Percentiles rank a stretch among this genome's conserved stretches.
These are phyloP conservation scores for Enhydra lutris DNA, from an alignment of 2,113 vertebrate species.

Conservation along the genomic window DNA sequence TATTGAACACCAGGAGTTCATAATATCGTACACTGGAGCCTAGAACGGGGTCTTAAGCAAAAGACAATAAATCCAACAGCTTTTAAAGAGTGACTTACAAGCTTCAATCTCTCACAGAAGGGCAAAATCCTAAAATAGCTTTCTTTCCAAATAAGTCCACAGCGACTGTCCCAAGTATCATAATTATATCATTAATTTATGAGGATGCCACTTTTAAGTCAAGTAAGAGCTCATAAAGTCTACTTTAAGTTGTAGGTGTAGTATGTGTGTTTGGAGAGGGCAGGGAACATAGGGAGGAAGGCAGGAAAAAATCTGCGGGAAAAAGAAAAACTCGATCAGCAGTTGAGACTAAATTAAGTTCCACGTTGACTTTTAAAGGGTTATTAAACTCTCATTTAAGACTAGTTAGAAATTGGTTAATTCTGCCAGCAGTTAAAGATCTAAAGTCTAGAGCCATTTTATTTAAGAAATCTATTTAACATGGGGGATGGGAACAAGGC, in stretches of 20 bases:
- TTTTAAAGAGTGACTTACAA: slow-evolving; percentile 29
- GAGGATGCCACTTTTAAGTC: slow-evolving; percentile 14
- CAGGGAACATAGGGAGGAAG: background rate
- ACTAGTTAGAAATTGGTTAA: slow-evolving; percentile 42
- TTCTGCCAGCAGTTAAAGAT: slow-evolving; percentile 52
- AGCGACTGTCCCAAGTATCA: background rate
- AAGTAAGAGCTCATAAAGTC: slow-evolving; percentile 9
- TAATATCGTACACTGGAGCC: background rate
- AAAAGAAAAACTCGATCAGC: background rate
- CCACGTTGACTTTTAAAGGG: slow-evolving; percentile 31
- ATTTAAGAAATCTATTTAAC: slow-evolving; percentile 26
- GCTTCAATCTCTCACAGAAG: background rate
- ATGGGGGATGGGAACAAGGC: background rate
- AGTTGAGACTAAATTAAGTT: slow-evolving; percentile 34
- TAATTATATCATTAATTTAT: slow-evolving; percentile 47
- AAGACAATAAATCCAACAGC: background rate
- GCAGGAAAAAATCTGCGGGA: background rate
- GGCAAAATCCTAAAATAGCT: slow-evolving; percentile 5
- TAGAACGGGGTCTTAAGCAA: background rate
- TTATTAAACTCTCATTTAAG: slow-evolving; percentile 48
- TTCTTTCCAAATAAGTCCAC: slow-evolving; percentile 15
- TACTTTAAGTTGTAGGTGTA: background rate
- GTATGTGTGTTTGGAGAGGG: background rate
- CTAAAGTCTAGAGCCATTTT: slow-evolving; percentile 52
- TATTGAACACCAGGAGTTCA: slow-evolving; percentile 14